Evolutionary conservation across 2,113 vertebrate species (phyloP).

Genomic region (Thomomys bottae): DNA sequence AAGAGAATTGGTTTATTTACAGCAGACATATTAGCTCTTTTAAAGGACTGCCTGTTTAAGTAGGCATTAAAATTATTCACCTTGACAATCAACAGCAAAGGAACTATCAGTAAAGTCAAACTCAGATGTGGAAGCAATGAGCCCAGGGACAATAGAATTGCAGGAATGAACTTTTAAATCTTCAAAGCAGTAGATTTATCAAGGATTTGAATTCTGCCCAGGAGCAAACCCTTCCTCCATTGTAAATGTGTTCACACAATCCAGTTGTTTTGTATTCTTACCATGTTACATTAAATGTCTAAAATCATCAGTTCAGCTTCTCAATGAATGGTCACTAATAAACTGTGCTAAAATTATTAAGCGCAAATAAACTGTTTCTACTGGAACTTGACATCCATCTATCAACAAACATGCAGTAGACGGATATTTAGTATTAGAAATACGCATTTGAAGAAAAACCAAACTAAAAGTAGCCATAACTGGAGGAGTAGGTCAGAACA

Average conservation of each 20-base stretch:
- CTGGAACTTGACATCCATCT: neutral
- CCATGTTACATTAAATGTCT: neutral
- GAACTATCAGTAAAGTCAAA: neutral
- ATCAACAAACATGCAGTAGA: neutral
- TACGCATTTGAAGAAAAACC: neutral
- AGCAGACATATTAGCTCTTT: neutral
- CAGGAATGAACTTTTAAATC: neutral
- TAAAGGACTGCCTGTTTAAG: neutral
- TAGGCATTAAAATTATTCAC: slow-evolving; percentile 15
- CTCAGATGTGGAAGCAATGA: neutral
- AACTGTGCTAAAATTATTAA: neutral
- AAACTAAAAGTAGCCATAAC: neutral
- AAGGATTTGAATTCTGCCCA: neutral
- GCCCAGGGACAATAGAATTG: neutral
- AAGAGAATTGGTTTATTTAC: neutral
- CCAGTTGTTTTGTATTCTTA: neutral
- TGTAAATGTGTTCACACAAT: neutral
- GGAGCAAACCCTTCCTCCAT: neutral
- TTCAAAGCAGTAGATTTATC: neutral
- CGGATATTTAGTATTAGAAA: neutral
- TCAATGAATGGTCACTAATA: neutral
- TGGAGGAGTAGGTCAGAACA: neutral
- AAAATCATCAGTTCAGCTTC: neutral
- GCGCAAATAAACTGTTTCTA: neutral
- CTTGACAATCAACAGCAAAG: neutral